Conservation (phyloP, 2,888 invertebrate genomes). For the Glomeris marginata region DNA sequence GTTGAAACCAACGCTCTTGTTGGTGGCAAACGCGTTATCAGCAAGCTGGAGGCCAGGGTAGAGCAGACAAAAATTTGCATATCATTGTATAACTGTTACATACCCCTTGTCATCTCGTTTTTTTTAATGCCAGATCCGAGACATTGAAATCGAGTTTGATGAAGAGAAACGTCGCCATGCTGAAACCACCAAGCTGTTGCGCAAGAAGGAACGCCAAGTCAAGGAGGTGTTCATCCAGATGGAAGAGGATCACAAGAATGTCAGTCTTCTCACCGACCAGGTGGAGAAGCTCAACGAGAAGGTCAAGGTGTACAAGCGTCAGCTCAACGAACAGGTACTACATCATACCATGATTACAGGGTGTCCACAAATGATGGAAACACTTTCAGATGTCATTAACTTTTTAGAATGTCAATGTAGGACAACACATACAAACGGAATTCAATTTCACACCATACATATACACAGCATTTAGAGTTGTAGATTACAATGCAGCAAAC, state of each 20-base stretch:
- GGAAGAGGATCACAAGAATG: conserved; percentile 95
- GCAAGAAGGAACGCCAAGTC: conserved; percentile 94
- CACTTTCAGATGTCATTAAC: too few relatives aligned
- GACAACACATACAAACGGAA: too few relatives aligned
- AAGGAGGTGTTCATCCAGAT: conserved; percentile 91
- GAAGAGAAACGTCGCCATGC: conserved; percentile 95
- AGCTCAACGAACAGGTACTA: conserved; percentile 72
- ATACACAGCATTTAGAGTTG: too few relatives aligned
- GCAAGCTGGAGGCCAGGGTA: conserved; percentile 80
- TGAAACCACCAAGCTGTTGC: conserved; percentile 91
- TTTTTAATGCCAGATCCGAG: conserved; percentile 48
- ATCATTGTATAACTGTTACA: neutral
- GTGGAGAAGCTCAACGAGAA: conserved; percentile 77
- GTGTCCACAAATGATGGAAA: neutral
- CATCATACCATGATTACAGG: neutral
- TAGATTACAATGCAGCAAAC: too few relatives aligned
- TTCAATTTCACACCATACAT: too few relatives aligned
- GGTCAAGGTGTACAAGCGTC: conserved; percentile 86
- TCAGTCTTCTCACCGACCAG: conserved; percentile 53
- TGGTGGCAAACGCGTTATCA: conserved; percentile 91
- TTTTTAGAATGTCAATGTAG: too few relatives aligned
- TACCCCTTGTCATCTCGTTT: neutral
- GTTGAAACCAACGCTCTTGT: conserved; percentile 95
- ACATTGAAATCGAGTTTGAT: conserved; percentile 84
- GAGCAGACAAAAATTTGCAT: conserved; percentile 18